Percentiles rank a stretch among this genome's conserved stretches.
phyloP scores from a whole-genome alignment of 2,888 invertebrate genomes.

The Drosophila eohydei region DNA sequence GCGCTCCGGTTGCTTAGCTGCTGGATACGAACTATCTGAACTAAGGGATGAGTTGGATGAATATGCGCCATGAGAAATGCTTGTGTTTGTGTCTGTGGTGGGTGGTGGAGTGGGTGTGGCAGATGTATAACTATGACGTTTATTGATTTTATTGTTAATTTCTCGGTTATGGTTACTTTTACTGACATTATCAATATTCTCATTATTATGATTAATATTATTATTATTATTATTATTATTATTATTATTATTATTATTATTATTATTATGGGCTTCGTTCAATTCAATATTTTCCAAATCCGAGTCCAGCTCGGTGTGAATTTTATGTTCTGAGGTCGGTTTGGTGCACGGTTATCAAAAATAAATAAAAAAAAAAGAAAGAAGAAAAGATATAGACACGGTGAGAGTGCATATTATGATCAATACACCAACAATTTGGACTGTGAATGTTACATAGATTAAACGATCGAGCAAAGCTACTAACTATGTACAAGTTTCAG shows the following conservation, averaged over 20 bases:
- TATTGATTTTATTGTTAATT: slow-evolving; percentile 75
- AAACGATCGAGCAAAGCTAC: slow-evolving; percentile 60
- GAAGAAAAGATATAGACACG: slow-evolving; percentile 78
- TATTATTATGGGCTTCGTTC: slow-evolving; percentile 75
- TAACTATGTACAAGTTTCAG: slow-evolving; percentile 59
- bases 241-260: slow-evolving; percentile 48
- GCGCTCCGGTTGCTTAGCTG: slow-evolving; percentile 58
- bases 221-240: slow-evolving; percentile 56
- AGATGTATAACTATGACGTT: slow-evolving; percentile 69
- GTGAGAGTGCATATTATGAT: slow-evolving; percentile 75
- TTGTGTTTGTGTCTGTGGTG: slow-evolving; percentile 33
- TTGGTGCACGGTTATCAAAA: slow-evolving; percentile 79
- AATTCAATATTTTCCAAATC: slow-evolving; percentile 83
- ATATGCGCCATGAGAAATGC: slow-evolving; percentile 46
- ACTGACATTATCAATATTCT: slow-evolving; percentile 57
- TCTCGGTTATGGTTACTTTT: slow-evolving; percentile 58
- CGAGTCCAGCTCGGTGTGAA: slow-evolving; percentile 84
- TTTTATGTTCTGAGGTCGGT: slow-evolving; percentile 79
- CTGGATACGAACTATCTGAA: slow-evolving; percentile 69
- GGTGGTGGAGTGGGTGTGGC: slow-evolving; percentile 47
- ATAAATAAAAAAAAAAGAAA: slow-evolving; percentile 78
- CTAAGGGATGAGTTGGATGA: slow-evolving; percentile 77
- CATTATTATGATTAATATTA: slow-evolving; percentile 53
- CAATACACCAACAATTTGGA: slow-evolving; percentile 61
- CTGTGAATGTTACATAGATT: slow-evolving; percentile 42